A percentile compares a stretch with the other conserved stretches of the same genome.
phyloP scores from a whole-genome alignment of 2,113 vertebrate species.

The Choloepus hoffmanni region DNA sequence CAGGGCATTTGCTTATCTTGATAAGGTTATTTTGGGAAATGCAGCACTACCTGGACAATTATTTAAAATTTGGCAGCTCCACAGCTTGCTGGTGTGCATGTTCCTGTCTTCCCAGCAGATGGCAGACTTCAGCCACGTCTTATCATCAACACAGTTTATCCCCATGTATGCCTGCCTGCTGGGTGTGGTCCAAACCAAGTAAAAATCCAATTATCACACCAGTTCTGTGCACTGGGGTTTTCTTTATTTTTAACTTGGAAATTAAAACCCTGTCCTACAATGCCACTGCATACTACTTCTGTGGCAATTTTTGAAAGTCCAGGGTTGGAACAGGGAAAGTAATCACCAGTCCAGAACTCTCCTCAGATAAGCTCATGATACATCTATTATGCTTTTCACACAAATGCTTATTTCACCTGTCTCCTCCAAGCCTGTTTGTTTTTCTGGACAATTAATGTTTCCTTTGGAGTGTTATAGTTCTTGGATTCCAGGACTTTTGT shows the following conservation, averaged over 20 bases:
- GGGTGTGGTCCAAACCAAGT: too few species aligned
- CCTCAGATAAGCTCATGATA: conserved; percentile 83
- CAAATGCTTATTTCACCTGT: not conserved
- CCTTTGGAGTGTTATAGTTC: not conserved
- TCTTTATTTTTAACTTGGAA: conserved; percentile 88
- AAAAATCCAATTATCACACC: too few species aligned
- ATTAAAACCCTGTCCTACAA: conserved; percentile 93
- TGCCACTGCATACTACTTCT: conserved; percentile 95
- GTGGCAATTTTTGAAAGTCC: conserved; percentile 93
- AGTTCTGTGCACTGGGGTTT: not conserved
- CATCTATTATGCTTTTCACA: not conserved
- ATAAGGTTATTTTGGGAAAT: too few species aligned
- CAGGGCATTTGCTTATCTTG: too few species aligned
- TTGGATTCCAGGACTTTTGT: not conserved
- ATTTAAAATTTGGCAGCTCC: too few species aligned
- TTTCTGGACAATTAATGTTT: not conserved
- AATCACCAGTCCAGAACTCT: conserved; percentile 92
- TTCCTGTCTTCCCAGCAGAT: too few species aligned
- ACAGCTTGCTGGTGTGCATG: too few species aligned
- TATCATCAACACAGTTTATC: too few species aligned
- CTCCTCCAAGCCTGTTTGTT: accelerated
- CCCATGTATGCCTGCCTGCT: too few species aligned
- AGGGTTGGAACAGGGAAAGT: conserved; percentile 88
- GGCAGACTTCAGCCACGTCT: too few species aligned
- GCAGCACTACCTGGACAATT: too few species aligned